phyloP scores from a whole-genome alignment of 1,140 invertebrate genomes.

The Goniozus legneri region DNA sequence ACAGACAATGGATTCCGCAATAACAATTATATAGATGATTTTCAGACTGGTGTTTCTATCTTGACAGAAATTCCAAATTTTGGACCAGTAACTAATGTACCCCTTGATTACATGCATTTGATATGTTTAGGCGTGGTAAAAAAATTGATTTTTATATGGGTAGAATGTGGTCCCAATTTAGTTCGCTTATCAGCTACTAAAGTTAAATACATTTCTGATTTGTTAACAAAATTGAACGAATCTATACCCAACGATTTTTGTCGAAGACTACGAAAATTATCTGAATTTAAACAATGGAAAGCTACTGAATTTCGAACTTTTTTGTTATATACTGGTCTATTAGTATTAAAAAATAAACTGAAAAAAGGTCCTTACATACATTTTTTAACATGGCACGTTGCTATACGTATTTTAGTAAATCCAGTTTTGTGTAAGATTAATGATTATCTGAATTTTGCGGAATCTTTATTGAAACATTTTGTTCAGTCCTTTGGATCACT shows the following conservation, averaged over 20 bases:
- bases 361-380: conserved; percentile 1
- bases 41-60: conserved; percentile 12
- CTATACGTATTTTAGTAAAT: conserved; percentile 5
- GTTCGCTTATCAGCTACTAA: conserved; percentile 3
- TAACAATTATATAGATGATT: conserved; percentile 15
- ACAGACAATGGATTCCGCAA: conserved; percentile 28
- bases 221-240: conserved; percentile 1
- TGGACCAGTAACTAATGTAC: conserved; percentile 27
- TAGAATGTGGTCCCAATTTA: conserved; percentile 17
- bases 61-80: conserved; percentile 8
- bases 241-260: conserved; percentile 28
- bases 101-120: conserved; percentile 36
- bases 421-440: background rate
- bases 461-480: conserved; percentile 1
- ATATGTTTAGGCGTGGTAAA: conserved; percentile 32
- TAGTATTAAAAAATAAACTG: conserved; percentile 13
- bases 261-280: conserved; percentile 27
- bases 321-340: conserved; percentile 28
- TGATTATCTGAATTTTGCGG: conserved; percentile 4
- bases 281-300: conserved; percentile 27
- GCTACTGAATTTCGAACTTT: conserved; percentile 33
- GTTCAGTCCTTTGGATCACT: conserved; percentile 3
- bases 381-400: conserved; percentile 9
- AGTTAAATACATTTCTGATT: conserved; percentile 8
- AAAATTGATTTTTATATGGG: conserved; percentile 36